Conservation (phyloP, 2,888 invertebrate genomes). For the Carterocephalus palaemon region DNA sequence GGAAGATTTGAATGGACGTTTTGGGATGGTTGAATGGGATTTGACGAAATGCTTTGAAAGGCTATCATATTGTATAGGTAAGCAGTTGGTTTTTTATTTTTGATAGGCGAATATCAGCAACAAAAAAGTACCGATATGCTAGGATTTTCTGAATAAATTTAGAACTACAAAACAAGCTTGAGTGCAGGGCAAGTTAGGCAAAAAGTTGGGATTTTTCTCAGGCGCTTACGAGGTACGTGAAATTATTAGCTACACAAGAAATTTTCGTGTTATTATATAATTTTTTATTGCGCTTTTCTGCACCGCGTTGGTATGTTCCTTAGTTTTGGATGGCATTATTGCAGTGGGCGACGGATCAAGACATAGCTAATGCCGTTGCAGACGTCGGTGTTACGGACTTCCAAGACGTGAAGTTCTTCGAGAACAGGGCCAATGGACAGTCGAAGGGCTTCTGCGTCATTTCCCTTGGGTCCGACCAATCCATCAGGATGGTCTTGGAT, state of each 20-base stretch:
- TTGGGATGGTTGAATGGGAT: conserved; percentile 18
- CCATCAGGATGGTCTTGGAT: conserved; percentile 93
- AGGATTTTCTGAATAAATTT: no score
- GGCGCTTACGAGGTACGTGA: conserved; percentile 33
- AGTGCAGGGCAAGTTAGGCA: no score
- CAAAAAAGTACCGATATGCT: no score
- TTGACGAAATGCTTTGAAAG: no score
- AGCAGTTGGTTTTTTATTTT: no score
- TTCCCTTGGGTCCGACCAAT: conserved; percentile 94
- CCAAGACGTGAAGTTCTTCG: conserved; percentile 99
- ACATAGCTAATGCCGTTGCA: conserved; percentile 93
- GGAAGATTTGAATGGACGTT: conserved; percentile 14
- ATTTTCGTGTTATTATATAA: conserved; percentile 36
- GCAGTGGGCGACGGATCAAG: conserved; percentile 99
- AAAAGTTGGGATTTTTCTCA: conserved; percentile 10
- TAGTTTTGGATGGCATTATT: conserved; percentile 67
- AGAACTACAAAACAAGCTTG: no score
- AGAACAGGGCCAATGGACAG: conserved; percentile 98
- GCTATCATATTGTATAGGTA: no score
- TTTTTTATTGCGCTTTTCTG: conserved; percentile 32
- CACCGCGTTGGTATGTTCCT: conserved; percentile 39
- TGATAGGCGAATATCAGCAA: no score
- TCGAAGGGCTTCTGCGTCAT: conserved; percentile 99
- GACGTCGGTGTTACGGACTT: conserved; percentile 95
- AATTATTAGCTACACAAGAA: conserved; percentile 26